Conservation (phyloP, 2,797 vertebrate species). For the Sebastes minor region DNA sequence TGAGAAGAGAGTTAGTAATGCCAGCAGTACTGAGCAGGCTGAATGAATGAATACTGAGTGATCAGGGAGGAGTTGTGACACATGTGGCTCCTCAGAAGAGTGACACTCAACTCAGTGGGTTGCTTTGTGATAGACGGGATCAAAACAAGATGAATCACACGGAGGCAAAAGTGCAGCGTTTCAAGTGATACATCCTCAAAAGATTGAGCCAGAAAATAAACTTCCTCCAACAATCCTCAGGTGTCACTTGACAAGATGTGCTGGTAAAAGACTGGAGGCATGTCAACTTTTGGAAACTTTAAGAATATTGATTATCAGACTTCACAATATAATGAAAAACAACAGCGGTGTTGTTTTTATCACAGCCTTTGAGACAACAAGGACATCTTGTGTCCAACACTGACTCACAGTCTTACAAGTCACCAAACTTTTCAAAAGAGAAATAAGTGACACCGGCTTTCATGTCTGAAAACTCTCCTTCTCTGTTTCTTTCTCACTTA, state of each 20-base stretch:
- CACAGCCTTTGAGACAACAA: slow-evolving; percentile 9
- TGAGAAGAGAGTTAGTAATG: neutral
- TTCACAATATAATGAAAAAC: neutral
- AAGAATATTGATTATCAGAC: neutral
- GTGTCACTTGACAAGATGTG: neutral
- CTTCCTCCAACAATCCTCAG: neutral
- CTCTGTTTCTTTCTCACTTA: slow-evolving; percentile 5
- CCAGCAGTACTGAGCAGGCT: neutral
- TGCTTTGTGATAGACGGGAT: neutral
- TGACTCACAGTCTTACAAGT: neutral
- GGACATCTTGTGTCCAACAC: neutral
- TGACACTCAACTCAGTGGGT: neutral
- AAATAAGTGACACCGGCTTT: neutral
- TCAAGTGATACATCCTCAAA: neutral
- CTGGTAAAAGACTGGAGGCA: neutral
- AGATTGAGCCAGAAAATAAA: slow-evolving; percentile 3
- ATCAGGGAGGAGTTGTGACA: neutral
- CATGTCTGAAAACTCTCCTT: slow-evolving; percentile 1
- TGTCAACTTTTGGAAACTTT: neutral
- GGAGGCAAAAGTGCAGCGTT: neutral
- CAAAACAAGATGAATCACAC: slow-evolving; percentile 4
- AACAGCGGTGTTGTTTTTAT: neutral
- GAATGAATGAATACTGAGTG: neutral
- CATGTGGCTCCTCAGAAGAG: neutral
- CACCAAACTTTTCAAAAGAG: neutral